phyloP scores from a whole-genome alignment of 92 coral and sea anemone genomes.

The Diadumene lineata region DNA sequence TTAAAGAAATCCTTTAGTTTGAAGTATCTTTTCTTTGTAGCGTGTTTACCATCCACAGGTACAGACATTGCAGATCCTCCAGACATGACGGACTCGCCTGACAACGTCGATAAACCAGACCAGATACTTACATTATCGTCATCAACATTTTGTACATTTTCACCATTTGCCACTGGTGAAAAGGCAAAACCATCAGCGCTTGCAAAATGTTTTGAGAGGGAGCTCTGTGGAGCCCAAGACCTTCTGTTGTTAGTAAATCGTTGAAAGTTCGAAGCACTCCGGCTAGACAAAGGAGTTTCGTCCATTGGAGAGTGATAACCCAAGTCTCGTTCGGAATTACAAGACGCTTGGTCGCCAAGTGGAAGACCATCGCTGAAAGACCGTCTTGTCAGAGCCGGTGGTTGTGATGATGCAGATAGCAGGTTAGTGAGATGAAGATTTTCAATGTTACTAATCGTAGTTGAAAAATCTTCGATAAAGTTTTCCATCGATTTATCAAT shows the following conservation, averaged over 20 bases:
- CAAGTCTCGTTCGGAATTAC: conserved; percentile 4
- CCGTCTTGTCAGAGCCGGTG: background rate
- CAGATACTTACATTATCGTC: conserved; percentile 31
- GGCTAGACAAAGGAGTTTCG: background rate
- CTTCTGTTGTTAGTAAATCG: conserved; percentile 14
- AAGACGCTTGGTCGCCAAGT: conserved; percentile 9
- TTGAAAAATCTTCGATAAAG: conserved; percentile 13
- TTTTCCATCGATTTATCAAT: conserved; percentile 12
- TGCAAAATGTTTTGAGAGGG: background rate
- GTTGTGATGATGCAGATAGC: background rate
- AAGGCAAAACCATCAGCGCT: background rate
- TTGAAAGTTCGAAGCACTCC: conserved; percentile 4
- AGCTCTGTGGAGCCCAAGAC: conserved; percentile 39
- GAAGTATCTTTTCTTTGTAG: conserved; percentile 21
- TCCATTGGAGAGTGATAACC: conserved; percentile 3
- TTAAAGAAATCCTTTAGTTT: conserved; percentile 26
- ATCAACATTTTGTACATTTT: conserved; percentile 3
- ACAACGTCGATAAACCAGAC: conserved; percentile 33
- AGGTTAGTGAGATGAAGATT: background rate
- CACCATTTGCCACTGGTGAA: background rate
- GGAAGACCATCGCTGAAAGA: conserved; percentile 9
- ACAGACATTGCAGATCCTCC: conserved; percentile 28
- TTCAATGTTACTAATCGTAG: conserved; percentile 1
- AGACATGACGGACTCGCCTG: conserved; percentile 23
- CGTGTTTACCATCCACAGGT: conserved; percentile 35